Conservation (phyloP, 2,113 vertebrate genomes). For the Pterocles orientalis region DNA sequence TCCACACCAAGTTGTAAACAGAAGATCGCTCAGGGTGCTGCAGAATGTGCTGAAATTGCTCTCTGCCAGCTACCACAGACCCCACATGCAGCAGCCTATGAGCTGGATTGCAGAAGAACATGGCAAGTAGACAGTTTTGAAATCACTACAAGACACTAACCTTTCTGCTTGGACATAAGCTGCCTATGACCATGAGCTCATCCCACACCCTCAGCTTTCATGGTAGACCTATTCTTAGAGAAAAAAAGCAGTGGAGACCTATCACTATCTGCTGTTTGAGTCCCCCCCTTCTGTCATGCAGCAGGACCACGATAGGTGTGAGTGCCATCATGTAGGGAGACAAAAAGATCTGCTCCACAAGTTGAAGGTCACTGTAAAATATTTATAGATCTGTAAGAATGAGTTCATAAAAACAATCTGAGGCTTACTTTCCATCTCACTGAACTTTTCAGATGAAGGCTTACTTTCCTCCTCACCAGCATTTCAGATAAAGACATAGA, state of each 20-base stretch:
- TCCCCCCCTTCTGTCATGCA: not conserved
- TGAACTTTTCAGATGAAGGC: not conserved
- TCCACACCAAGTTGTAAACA: not conserved
- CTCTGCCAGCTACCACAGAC: accelerated
- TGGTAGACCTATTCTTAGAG: not conserved
- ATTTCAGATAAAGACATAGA: not conserved
- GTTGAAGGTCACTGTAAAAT: not conserved
- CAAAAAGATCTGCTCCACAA: not conserved
- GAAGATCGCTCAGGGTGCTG: not conserved
- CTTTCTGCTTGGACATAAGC: not conserved
- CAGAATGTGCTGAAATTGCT: not conserved
- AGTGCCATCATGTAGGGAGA: not conserved
- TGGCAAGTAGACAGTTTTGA: not conserved
- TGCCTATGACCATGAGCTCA: not conserved
- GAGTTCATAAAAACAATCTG: not conserved
- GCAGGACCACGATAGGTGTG: not conserved
- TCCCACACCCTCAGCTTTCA: not conserved
- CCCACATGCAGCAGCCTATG: not conserved
- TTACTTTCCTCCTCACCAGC: not conserved
- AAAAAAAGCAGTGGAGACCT: not conserved
- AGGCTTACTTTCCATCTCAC: not conserved
- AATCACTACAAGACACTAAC: not conserved
- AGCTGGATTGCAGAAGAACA: not conserved
- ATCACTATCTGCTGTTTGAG: not conserved
- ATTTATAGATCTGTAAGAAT: not conserved